Evolutionary conservation across 2,888 invertebrate genomes (phyloP).

Genomic region (Drosophila mercatorum): DNA sequence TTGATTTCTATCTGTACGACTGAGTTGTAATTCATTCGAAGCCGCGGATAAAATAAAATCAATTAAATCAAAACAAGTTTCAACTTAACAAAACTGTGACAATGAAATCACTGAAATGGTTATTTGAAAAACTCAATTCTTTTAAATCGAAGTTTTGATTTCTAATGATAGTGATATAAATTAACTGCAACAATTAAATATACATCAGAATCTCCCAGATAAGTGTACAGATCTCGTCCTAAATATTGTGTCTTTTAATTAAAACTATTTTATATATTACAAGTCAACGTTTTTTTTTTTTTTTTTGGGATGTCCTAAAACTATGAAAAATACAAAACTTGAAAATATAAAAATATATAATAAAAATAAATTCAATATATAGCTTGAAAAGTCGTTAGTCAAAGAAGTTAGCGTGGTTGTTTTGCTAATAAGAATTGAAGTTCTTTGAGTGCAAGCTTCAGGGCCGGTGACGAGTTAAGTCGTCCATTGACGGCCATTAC

Average conservation of each 20-base stretch:
- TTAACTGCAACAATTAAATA: neutral
- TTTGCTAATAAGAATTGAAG: neutral
- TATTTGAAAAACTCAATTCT: neutral
- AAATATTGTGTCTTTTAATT: neutral
- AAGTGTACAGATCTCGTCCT: too few relatives aligned
- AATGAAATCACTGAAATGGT: neutral
- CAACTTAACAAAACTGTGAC: constrained; percentile 3
- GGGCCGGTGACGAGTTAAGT: constrained; percentile 9
- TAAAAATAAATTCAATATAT: too few relatives aligned
- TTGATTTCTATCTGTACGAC: constrained; percentile 44
- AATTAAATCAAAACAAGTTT: constrained; percentile 25
- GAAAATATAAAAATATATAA: too few relatives aligned
- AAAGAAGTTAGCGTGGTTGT: too few relatives aligned
- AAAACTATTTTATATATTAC: neutral
- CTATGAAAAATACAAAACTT: too few relatives aligned
- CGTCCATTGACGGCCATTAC: constrained; percentile 56
- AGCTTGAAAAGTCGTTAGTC: too few relatives aligned
- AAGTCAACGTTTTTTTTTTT: too few relatives aligned
- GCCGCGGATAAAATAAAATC: constrained; percentile 22
- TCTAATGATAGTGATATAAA: neutral
- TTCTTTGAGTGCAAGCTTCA: constrained; percentile 45
- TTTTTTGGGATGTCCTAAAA: too few relatives aligned
- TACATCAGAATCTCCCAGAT: too few relatives aligned
- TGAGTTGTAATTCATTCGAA: constrained; percentile 32
- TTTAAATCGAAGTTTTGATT: too few relatives aligned